Conservation (phyloP, 2,888 invertebrate species). For the Drosophila pegasa region DNA sequence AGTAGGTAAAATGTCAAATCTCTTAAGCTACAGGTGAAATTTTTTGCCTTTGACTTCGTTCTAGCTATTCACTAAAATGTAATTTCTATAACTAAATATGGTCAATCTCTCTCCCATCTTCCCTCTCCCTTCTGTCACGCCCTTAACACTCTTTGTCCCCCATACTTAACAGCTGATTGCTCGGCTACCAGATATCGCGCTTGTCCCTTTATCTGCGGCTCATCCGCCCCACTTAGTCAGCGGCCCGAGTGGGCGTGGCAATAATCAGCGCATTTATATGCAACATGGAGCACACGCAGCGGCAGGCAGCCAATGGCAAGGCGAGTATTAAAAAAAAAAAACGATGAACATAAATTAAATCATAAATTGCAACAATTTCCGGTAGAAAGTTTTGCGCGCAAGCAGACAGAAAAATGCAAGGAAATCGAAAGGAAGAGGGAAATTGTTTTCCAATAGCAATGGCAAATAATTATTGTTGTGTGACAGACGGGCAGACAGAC, state of each 20-base stretch:
- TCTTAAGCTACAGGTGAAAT: neutral
- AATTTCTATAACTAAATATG: neutral
- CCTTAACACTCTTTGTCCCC: conserved; percentile 5
- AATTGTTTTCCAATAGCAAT: conserved; percentile 73
- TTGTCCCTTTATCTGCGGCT: conserved; percentile 53
- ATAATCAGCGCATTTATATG: conserved; percentile 77
- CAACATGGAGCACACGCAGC: conserved; percentile 52
- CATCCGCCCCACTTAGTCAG: conserved; percentile 32
- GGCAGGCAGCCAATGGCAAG: conserved; percentile 26
- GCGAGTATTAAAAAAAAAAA: conserved; percentile 66
- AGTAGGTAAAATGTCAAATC: neutral
- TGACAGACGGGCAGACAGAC: conserved; percentile 11
- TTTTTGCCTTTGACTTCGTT: neutral
- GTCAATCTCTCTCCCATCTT: neutral
- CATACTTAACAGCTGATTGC: conserved; percentile 47
- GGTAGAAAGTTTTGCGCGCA: conserved; percentile 52
- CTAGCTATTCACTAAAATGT: neutral
- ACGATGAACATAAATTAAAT: conserved; percentile 78
- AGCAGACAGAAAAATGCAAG: conserved; percentile 54
- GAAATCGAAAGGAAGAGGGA: conserved; percentile 72
- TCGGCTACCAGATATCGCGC: conserved; percentile 49
- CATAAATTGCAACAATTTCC: conserved; percentile 79
- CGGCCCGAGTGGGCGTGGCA: conserved; percentile 31
- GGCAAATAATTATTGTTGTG: conserved; percentile 74
- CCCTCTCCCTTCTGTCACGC: neutral